Conservation (phyloP, 1,140 invertebrate genomes). For the Meloidogyne chitwoodi region DNA sequence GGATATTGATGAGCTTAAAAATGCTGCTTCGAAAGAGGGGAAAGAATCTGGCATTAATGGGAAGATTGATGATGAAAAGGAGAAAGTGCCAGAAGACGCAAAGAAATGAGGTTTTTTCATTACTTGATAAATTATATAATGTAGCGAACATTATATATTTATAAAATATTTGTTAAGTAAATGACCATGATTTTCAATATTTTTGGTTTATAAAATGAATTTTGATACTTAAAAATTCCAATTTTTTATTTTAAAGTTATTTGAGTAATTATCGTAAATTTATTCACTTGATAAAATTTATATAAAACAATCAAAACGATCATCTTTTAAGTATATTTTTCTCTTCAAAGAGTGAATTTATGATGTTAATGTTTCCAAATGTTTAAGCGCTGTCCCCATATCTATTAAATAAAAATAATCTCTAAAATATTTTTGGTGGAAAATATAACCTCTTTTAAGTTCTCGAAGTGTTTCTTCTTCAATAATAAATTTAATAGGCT, state of each 20-base stretch:
- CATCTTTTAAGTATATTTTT: too few relatives aligned
- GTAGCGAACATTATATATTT: neutral
- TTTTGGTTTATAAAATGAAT: neutral
- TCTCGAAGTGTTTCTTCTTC: neutral
- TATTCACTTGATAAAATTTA: neutral
- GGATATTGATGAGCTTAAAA: neutral
- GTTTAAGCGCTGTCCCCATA: neutral
- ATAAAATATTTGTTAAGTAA: neutral
- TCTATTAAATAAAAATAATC: neutral
- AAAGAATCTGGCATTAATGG: neutral
- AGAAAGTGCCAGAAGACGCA: neutral
- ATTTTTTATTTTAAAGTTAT: neutral
- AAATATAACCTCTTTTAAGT: neutral
- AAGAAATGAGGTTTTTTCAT: neutral
- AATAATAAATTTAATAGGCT: neutral
- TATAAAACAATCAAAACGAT: too few relatives aligned
- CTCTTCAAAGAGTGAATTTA: neutral
- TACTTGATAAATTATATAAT: neutral
- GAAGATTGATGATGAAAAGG: neutral
- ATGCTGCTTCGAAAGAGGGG: neutral
- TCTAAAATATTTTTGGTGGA: neutral
- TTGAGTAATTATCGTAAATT: neutral
- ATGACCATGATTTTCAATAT: neutral
- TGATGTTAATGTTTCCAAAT: neutral
- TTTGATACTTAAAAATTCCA: neutral